Conservation (phyloP, 2,888 invertebrate species). For the Aricia artaxerxes region DNA sequence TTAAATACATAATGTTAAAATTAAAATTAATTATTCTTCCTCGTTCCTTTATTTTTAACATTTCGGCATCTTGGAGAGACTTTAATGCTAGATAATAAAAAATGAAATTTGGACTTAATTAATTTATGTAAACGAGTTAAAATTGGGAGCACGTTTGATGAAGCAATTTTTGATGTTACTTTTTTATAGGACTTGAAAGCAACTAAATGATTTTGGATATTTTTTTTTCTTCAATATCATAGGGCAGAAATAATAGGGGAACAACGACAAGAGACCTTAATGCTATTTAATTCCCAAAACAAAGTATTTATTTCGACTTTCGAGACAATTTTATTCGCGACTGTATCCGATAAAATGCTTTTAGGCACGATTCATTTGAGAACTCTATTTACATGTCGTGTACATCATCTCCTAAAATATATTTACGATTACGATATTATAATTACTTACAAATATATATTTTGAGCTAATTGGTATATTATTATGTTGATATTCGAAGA, state of each 20-base stretch:
- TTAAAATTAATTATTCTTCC: not conserved
- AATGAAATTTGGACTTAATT: not conserved
- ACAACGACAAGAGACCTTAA: no score
- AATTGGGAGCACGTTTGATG: not conserved
- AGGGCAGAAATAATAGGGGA: not conserved
- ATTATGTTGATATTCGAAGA: conserved; percentile 1
- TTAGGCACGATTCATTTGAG: conserved; percentile 47
- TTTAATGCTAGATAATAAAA: not conserved
- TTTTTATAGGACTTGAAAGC: not conserved
- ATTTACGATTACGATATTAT: conserved; percentile 8
- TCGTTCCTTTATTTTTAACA: not conserved
- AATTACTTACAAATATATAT: not conserved
- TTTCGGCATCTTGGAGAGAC: not conserved
- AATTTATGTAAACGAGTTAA: not conserved
- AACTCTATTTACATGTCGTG: conserved; percentile 31
- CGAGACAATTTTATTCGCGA: not conserved
- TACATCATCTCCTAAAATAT: conserved; percentile 16
- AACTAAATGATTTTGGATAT: not conserved
- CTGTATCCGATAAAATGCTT: conserved; percentile 35
- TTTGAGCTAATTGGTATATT: conserved; percentile 2
- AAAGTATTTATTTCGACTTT: not conserved
- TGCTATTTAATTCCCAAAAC: not conserved
- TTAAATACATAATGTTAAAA: not conserved
- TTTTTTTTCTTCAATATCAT: no score
- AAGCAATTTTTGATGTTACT: not conserved